Evolutionary conservation across 1,140 invertebrate species (phyloP).

Genomic region (Saxidomus purpurata): DNA sequence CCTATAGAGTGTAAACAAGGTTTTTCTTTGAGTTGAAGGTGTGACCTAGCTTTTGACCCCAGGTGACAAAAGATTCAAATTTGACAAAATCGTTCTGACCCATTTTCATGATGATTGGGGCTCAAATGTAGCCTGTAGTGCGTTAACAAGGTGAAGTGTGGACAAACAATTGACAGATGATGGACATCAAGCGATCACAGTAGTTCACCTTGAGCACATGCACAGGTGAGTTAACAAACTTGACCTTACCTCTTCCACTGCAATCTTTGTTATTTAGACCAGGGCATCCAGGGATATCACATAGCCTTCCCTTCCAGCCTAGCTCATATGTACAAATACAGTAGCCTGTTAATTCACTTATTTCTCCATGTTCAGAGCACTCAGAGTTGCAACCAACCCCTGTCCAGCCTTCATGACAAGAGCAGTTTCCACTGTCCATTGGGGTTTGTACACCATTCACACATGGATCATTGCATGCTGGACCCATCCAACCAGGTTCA

Average conservation of each 20-base stretch:
- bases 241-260: constrained; percentile 76
- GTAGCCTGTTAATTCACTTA: constrained; percentile 58
- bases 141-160: no score
- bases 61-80: no score
- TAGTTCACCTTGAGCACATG: no score
- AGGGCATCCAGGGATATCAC: constrained; percentile 81
- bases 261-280: constrained; percentile 77
- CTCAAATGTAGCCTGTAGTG: no score
- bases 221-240: neutral
- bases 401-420: constrained; percentile 77
- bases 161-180: no score
- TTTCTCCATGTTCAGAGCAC: constrained; percentile 78
- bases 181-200: no score
- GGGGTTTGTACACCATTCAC: constrained; percentile 75
- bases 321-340: constrained; percentile 79
- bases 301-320: constrained; percentile 79
- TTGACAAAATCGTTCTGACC: no score
- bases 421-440: constrained; percentile 70
- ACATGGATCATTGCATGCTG: constrained; percentile 79
- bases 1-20: no score
- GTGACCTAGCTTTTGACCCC: no score
- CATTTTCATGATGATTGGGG: no score
- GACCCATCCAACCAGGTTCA: constrained; percentile 77
- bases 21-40: no score
- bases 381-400: constrained; percentile 81